These are phyloP conservation scores for Cossypha polioptera DNA, from an alignment of 2,797 vertebrate genomes.

Conservation along the genomic window DNA sequence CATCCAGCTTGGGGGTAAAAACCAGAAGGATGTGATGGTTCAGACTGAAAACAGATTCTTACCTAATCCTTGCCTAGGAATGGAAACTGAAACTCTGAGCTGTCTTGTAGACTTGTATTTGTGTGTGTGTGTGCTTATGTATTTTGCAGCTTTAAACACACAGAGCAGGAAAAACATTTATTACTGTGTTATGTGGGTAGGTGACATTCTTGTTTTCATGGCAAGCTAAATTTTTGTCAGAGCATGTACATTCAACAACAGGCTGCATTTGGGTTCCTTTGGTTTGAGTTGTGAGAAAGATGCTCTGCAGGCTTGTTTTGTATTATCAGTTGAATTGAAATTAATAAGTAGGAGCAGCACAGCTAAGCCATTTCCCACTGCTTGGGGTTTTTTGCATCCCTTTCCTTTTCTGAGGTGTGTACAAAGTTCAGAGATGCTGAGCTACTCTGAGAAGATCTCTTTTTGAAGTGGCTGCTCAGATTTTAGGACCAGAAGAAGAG, in stretches of 20 bases:
- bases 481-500: neutral
- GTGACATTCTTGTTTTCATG: neutral
- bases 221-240: neutral
- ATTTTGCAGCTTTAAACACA: neutral
- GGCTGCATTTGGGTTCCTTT: neutral
- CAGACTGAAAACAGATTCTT: neutral
- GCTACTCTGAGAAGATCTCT: neutral
- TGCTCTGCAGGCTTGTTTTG: neutral
- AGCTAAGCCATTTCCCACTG: neutral
- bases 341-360: neutral
- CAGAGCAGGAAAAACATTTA: neutral
- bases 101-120: neutral
- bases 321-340: neutral
- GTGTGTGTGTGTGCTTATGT: neutral
- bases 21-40: neutral
- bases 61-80: neutral
- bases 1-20: neutral
- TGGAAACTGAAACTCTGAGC: neutral
- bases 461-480: neutral
- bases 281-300: neutral
- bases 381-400: neutral
- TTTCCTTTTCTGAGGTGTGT: neutral
- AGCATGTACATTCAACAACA: fast-evolving
- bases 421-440: neutral
- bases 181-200: neutral